Conservation (phyloP, 2,888 invertebrate species). For the Eupithecia inturbata region DNA sequence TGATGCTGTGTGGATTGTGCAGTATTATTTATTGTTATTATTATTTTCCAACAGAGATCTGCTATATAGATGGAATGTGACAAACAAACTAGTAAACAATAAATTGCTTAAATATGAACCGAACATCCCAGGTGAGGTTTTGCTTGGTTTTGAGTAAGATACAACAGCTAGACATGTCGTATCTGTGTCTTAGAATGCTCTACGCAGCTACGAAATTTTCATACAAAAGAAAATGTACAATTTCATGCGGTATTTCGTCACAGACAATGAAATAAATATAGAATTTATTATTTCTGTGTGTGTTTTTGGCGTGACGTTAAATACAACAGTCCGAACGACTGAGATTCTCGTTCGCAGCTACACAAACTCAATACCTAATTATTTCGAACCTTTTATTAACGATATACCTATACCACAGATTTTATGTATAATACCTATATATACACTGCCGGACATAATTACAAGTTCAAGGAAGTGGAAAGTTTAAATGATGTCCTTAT, state of each 20-base stretch:
- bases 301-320: background rate
- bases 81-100: background rate
- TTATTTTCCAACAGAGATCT: too few relatives aligned
- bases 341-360: background rate
- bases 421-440: too few relatives aligned
- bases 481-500: background rate
- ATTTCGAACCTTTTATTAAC: background rate
- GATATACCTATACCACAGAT: too few relatives aligned
- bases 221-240: background rate
- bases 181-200: background rate
- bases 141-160: too few relatives aligned
- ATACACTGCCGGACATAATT: background rate
- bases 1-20: too few relatives aligned
- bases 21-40: too few relatives aligned
- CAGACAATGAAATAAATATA: background rate
- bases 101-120: too few relatives aligned
- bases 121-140: too few relatives aligned
- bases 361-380: background rate
- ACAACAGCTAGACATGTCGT: background rate
- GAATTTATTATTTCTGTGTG: background rate
- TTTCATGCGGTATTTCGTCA: background rate
- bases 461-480: constrained; percentile 5
- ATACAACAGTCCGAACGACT: background rate
- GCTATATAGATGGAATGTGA: background rate
- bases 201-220: constrained; percentile 12